Conservation (phyloP, 1,140 invertebrate species). For the Bombyx mandarina region DNA sequence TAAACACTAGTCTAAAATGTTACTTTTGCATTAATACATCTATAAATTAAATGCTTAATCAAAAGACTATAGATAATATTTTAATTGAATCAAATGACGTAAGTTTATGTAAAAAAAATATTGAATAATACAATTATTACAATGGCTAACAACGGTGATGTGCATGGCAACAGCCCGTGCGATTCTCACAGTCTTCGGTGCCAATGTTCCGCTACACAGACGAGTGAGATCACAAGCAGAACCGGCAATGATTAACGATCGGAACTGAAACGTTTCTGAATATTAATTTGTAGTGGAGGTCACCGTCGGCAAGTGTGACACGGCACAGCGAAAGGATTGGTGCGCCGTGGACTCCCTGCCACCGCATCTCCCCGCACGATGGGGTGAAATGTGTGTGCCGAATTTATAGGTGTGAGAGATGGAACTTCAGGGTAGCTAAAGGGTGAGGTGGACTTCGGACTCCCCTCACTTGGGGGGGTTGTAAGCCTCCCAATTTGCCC, state of each 20-base stretch:
- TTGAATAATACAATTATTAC: no score
- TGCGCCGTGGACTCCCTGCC: constrained; percentile 46
- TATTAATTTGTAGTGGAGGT: constrained; percentile 69
- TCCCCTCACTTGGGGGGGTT: constrained; percentile 54
- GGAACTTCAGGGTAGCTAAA: constrained; percentile 68
- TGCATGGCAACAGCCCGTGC: background rate
- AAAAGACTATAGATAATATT: no score
- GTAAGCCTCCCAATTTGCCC: constrained; percentile 59
- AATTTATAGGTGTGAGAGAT: constrained; percentile 70
- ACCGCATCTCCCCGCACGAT: constrained; percentile 18
- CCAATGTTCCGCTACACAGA: background rate
- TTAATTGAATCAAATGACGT: no score
- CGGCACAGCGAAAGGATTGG: constrained; percentile 64
- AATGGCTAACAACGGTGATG: background rate
- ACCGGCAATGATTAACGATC: constrained; percentile 62
- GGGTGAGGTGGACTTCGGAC: constrained; percentile 66
- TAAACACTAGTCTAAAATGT: no score
- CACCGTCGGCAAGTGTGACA: constrained; percentile 64
- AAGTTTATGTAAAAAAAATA: no score
- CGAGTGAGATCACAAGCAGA: constrained; percentile 32
- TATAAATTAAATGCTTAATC: no score
- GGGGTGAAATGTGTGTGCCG: constrained; percentile 64
- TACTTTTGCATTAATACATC: no score
- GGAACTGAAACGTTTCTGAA: constrained; percentile 62
- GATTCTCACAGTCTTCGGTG: no score